These are phyloP conservation scores for Notolabrus celidotus DNA, from an alignment of 2,797 vertebrate species.

Conservation along the genomic window DNA sequence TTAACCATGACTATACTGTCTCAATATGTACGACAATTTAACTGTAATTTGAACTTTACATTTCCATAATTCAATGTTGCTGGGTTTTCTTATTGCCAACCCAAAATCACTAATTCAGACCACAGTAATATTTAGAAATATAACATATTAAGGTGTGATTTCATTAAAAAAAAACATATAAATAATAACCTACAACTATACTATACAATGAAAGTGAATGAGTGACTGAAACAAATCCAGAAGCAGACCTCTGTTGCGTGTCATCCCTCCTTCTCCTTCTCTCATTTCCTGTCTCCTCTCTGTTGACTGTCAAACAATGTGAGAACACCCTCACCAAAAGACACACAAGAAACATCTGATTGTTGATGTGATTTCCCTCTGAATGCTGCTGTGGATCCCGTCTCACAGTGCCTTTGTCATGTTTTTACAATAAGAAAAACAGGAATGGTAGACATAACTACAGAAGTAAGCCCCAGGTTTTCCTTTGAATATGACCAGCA, in stretches of 20 bases:
- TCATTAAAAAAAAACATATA: no score
- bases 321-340: constrained; percentile 3
- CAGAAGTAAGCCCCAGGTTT: constrained; percentile 3
- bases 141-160: no score
- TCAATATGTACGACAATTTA: no score
- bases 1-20: no score
- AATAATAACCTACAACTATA: no score
- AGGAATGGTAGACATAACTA: constrained; percentile 7
- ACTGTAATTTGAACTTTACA: no score
- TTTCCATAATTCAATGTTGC: no score
- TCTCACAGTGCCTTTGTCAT: constrained; percentile 6
- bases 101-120: no score
- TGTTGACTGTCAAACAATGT: constrained; percentile 9
- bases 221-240: constrained; percentile 2
- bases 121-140: no score
- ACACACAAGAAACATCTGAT: background rate
- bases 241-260: background rate
- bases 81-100: no score
- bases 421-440: constrained; percentile 4
- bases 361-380: constrained; percentile 18
- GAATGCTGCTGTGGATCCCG: constrained; percentile 1
- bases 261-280: constrained; percentile 1
- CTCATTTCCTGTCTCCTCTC: constrained; percentile 20
- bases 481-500: constrained; percentile 38
- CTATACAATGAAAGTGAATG: background rate